A percentile compares a stretch with the other conserved stretches of the same genome.
These are phyloP conservation scores for Crax fasciolata DNA, from an alignment of 2,797 vertebrate species.

Conservation along the genomic window DNA sequence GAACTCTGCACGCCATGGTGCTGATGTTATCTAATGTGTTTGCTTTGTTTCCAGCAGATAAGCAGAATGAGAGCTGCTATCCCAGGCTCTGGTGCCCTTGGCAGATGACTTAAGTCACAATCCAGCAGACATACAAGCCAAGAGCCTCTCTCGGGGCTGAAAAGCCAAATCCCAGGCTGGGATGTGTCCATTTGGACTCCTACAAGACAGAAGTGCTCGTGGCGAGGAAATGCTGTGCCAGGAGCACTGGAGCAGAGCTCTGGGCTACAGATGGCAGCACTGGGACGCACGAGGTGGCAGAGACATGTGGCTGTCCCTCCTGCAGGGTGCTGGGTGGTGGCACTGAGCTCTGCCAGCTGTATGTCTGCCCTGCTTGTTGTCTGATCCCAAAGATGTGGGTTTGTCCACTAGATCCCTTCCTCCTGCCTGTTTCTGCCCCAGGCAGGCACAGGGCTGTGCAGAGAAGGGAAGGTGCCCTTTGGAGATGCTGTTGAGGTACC, in stretches of 20 bases:
- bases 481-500: neutral
- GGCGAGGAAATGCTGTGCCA: neutral
- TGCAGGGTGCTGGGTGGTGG: too few species aligned
- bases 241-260: neutral
- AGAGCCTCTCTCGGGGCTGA: neutral
- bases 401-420: neutral
- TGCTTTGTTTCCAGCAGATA: conserved; percentile 42
- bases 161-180: neutral
- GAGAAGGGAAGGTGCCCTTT: neutral
- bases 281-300: neutral
- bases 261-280: conserved; percentile 59
- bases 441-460: neutral
- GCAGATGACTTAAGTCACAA: neutral
- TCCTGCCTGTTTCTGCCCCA: neutral
- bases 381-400: neutral
- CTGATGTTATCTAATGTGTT: conserved; percentile 9
- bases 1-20: rapidly evolving
- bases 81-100: conserved; percentile 57
- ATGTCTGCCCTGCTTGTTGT: neutral
- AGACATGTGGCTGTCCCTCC: neutral
- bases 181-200: neutral
- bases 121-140: neutral
- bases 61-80: conserved; percentile 6
- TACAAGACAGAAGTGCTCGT: neutral
- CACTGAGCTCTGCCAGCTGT: rapidly evolving